A percentile compares a stretch with the other conserved stretches of the same genome.
Conservation (phyloP, 2,113 vertebrate genomes). For the Cyphomyrus plagiostoma region DNA sequence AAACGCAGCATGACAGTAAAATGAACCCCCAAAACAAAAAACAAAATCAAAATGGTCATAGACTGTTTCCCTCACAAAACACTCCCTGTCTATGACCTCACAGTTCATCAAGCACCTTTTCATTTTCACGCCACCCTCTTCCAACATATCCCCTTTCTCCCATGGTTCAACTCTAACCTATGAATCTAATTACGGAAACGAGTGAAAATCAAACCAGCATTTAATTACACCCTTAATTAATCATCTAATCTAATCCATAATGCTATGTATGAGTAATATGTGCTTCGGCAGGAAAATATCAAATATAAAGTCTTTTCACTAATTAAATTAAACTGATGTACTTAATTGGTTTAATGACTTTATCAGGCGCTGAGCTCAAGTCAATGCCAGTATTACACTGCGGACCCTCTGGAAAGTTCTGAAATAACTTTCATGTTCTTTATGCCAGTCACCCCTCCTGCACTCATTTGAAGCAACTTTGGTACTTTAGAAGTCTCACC, state of each 20-base stretch:
- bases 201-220: not conserved
- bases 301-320: not conserved
- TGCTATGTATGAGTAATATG: not conserved
- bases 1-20: not conserved
- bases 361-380: not conserved
- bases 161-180: slow-evolving; percentile 1
- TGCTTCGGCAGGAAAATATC: not conserved
- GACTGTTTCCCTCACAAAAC: not conserved
- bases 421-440: not conserved
- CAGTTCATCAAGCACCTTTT: not conserved
- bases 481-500: not conserved
- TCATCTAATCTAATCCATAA: slow-evolving; percentile 7
- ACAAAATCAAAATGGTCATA: not conserved
- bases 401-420: not conserved
- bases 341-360: not conserved
- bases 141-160: not conserved
- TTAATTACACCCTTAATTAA: slow-evolving; percentile 3
- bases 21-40: not conserved
- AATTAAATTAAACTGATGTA: slow-evolving; percentile 1
- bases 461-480: not conserved
- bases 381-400: not conserved
- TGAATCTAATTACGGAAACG: not conserved
- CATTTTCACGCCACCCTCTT: not conserved
- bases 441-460: not conserved
- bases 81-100: not conserved